Conservation (phyloP, 1,140 invertebrate genomes). For the Harpegnathos saltator region DNA sequence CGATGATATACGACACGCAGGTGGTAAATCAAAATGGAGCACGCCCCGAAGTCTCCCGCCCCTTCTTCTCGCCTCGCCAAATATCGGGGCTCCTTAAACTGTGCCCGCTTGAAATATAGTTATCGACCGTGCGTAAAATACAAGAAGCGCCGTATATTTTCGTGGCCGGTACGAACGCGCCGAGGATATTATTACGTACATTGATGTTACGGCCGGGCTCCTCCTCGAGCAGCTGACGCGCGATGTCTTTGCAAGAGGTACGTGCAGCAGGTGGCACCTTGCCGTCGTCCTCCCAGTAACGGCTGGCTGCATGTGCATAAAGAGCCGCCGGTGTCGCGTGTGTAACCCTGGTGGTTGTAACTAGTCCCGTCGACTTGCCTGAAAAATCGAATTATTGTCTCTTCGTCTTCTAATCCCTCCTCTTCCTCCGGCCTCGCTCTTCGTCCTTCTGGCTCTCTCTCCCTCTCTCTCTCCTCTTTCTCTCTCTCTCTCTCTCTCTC, state of each 20-base stretch:
- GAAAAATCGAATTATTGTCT: conserved; percentile 48
- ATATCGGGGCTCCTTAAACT: background rate
- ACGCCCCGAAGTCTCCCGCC: background rate
- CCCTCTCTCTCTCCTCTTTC: no score
- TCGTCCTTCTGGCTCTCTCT: background rate
- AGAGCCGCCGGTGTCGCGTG: conserved; percentile 93
- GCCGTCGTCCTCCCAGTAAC: conserved; percentile 93
- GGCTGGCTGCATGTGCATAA: conserved; percentile 92
- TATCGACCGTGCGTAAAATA: conserved; percentile 9
- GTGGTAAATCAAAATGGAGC: no score
- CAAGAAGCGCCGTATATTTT: conserved; percentile 37
- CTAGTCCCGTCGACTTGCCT: conserved; percentile 89
- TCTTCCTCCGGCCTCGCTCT: background rate
- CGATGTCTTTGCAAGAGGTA: conserved; percentile 90
- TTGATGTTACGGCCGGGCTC: conserved; percentile 91
- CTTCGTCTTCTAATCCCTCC: background rate
- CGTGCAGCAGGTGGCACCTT: conserved; percentile 87
- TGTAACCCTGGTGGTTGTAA: conserved; percentile 93
- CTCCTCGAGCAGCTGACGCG: conserved; percentile 90
- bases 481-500: background rate
- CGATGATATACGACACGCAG: no score
- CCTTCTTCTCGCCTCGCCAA: background rate
- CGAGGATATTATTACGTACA: conserved; percentile 77
- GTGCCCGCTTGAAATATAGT: conserved; percentile 6
- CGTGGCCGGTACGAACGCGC: background rate